Evolutionary conservation across 2,888 invertebrate species (phyloP), one percentile per base, ranked within the genome.

Genomic region (Apoderus coryli): DNA sequence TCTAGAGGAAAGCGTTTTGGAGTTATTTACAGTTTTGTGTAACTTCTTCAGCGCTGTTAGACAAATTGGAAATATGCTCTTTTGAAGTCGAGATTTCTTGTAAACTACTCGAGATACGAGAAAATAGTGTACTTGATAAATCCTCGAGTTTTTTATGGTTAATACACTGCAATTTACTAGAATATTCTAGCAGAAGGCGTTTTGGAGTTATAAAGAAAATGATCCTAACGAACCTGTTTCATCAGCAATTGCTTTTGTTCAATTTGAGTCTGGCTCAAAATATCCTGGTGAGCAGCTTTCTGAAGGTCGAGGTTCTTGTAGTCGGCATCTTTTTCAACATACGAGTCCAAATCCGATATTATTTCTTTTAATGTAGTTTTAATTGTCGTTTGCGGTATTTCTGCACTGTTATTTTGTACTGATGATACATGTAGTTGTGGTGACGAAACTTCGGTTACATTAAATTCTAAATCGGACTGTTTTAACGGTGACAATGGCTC

Each of bases 301-400:
- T 43, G 45, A 22, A 51, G 29, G n/a, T 19, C n/a, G 7, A 19
- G 19, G 7, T 19, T n/a, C 19, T 19, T 19, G 19, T n/a, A n/a
- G 29, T 50, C 50, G 13, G 41, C 46, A 40, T 66, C 63, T 25
- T 58, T 62, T 41, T 61, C 64, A 14, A 64, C 67, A 39, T 64
- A 69, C 27, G 57, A 60, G 49, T 70, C 70, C 46, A 70, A 63
- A 53, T 69, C 69, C 15, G 65, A 68, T 41, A 70, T 69, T 30
- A 70, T 70, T 45, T 69, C 67, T 41, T 67, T 66, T 31, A 70
- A 52, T 10, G 65, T 62, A 44, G 63, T 66, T 42, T 65, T 67
- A 33, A 67, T 63, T 42, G 57, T 63, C 38, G 63, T 66, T 45
- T 67, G 63, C 42, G 63, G 56, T 32, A 65, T 64, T 50, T 65